Evolutionary conservation across 2,888 invertebrate species (phyloP).

Genomic region (Drosophila helvetica): DNA sequence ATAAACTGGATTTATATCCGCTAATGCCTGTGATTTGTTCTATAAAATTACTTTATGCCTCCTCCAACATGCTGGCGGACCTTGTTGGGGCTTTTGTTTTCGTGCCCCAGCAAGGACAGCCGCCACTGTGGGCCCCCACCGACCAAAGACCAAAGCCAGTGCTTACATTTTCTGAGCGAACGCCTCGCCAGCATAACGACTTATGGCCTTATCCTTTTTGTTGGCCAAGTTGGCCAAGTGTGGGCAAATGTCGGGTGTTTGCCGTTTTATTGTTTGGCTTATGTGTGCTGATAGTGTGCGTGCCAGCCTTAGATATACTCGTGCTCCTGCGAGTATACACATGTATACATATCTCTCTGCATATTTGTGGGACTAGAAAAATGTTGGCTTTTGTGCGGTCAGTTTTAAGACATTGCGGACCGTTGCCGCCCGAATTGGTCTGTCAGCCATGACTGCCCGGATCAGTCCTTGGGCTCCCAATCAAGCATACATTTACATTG

Average conservation of each 20-base stretch:
- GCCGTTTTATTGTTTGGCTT: conserved; percentile 34
- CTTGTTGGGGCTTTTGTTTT: conserved; percentile 30
- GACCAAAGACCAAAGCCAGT: conserved; percentile 12
- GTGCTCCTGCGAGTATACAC: not conserved
- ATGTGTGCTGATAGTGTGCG: conserved; percentile 36
- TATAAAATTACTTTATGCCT: conserved; percentile 79
- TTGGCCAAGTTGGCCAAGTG: conserved; percentile 48
- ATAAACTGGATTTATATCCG: conserved; percentile 78
- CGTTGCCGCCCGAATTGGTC: conserved; percentile 8
- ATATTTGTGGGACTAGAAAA: conserved; percentile 17
- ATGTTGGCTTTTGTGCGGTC: conserved; percentile 50
- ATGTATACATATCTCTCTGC: not conserved
- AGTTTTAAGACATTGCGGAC: conserved; percentile 36
- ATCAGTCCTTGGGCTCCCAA: conserved; percentile 8
- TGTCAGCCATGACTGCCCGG: conserved; percentile 16
- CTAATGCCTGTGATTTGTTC: conserved; percentile 79
- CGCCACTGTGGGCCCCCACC: not conserved
- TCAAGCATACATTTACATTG: conserved; percentile 48
- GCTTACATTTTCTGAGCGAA: conserved; percentile 58
- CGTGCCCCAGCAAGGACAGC: conserved; percentile 8
- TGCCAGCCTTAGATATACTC: conserved; percentile 20
- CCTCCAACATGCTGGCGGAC: conserved; percentile 59
- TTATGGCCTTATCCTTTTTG: conserved; percentile 65
- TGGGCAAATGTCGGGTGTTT: conserved; percentile 39
- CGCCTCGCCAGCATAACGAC: conserved; percentile 57